Evolutionary conservation across 2,888 invertebrate genomes (phyloP).

Genomic region (Chaetogeoica ovagalla): DNA sequence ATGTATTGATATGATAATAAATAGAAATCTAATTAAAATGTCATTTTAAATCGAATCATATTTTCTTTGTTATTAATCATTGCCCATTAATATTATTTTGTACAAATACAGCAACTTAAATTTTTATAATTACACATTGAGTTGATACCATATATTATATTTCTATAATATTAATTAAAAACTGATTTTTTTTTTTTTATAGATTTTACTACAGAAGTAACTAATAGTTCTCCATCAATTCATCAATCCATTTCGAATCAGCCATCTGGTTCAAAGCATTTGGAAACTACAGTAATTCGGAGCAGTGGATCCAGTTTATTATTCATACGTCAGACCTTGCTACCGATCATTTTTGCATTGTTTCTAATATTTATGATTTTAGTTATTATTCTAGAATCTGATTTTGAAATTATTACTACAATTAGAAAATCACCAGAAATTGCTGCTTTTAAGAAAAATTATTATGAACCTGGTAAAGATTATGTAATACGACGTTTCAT

Average conservation of each 20-base stretch:
- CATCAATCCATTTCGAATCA: constrained; percentile 38
- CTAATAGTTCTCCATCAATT: constrained; percentile 15
- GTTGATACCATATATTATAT: background rate
- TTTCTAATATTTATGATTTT: constrained; percentile 70
- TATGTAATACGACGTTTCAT: constrained; percentile 62
- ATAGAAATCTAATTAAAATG: background rate
- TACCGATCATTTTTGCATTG: constrained; percentile 76
- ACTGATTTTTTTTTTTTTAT: constrained; percentile 2
- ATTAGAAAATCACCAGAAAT: constrained; percentile 78
- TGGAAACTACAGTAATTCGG: constrained; percentile 30
- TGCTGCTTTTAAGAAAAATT: constrained; percentile 72
- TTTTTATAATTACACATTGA: constrained; percentile 4
- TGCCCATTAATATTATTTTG: background rate
- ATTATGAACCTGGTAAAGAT: constrained; percentile 82
- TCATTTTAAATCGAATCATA: background rate
- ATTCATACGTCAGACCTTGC: constrained; percentile 72
- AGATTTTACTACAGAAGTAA: constrained; percentile 32
- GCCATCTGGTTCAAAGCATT: constrained; percentile 31
- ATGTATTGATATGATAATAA: background rate
- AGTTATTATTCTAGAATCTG: constrained; percentile 77
- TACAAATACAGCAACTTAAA: background rate
- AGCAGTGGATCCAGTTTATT: constrained; percentile 34
- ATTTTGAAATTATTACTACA: constrained; percentile 71
- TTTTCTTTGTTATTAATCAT: background rate
- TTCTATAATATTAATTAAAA: background rate